Evolutionary conservation across 2,113 vertebrate genomes (phyloP).

Genomic region (Typhlomys cinereus): DNA sequence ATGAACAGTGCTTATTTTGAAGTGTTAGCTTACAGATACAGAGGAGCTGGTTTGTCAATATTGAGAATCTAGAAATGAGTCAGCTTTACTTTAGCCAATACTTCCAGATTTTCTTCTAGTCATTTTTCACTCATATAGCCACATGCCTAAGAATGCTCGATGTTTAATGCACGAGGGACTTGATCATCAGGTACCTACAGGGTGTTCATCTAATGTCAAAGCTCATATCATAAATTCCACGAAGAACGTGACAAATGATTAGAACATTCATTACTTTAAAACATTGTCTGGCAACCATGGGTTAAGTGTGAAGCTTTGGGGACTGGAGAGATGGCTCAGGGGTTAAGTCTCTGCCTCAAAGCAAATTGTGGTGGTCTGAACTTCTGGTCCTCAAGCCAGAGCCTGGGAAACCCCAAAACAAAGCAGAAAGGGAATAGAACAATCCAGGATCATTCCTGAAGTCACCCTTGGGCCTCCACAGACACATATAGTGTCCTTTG

Average conservation of each 20-base stretch:
- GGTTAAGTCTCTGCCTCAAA: no score
- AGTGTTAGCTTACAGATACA: background rate
- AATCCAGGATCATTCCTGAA: no score
- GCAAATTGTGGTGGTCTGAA: no score
- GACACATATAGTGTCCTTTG: no score
- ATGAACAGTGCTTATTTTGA: background rate
- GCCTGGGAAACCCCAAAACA: no score
- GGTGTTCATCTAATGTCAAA: background rate
- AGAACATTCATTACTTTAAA: background rate
- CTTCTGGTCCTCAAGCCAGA: no score
- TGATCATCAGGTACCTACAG: background rate
- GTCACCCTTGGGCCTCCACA: no score
- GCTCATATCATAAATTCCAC: background rate
- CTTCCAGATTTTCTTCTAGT: background rate
- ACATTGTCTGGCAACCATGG: background rate
- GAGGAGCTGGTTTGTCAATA: background rate
- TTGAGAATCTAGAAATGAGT: fast-evolving
- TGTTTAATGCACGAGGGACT: background rate
- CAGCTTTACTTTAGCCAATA: background rate
- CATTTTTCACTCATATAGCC: background rate
- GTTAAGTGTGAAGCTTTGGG: background rate
- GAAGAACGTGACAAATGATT: background rate
- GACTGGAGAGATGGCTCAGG: no score
- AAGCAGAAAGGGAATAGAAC: no score
- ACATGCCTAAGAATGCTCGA: background rate